Base-by-base conservation (phyloP, 2,797 vertebrate genomes). In the Siniperca scherzeri region DNA sequence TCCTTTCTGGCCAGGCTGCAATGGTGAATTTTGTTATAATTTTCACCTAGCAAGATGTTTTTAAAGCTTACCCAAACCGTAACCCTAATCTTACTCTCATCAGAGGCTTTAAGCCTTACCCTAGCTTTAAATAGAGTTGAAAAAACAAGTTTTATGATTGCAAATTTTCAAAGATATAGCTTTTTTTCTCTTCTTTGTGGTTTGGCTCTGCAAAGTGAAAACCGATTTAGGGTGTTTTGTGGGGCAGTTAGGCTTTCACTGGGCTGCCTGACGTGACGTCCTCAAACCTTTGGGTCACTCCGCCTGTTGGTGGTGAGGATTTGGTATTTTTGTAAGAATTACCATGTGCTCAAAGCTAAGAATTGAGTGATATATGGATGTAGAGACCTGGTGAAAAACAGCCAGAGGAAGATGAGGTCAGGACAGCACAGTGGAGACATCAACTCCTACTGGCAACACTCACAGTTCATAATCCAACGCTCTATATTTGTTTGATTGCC, bases 401-500 rank as follows among this genome's bases (percentile, higher is more conserved):
- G 61, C 64, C 66, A 84, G 70, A 69, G 81, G 27, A 81, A 72
- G 78, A 71, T 7, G 42, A 87, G 30, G 70, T 77, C 77, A 70
- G 74, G 70, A 70, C 48, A 22, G 81, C 66, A 52, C 65, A 27
- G 30, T 70, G 76, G 70, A 80, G 72, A 86, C 85, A 86, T 60
- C 53, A 74, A 64, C 66, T 61, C 60, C 52, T 36, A 13, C 81
- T 70, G 79, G 81, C 76, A 76, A 42, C 67, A 7, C 57, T 80
- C 59, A 1, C 33, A n/a, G 60, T 46, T 67, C 75, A 81, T 73
- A 84, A 89, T 89, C 74, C 77, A 81, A 62, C 70, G 21, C 80
- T 70, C 85, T 93, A 89, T 87, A 89, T 92, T 92, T 83, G 89
- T 90, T 86, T 91, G 93, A 92, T 86, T 78, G 88, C 70, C 56